Evolutionary conservation across 2,113 vertebrate genomes (phyloP).

Genomic region (Hassar affinis): DNA sequence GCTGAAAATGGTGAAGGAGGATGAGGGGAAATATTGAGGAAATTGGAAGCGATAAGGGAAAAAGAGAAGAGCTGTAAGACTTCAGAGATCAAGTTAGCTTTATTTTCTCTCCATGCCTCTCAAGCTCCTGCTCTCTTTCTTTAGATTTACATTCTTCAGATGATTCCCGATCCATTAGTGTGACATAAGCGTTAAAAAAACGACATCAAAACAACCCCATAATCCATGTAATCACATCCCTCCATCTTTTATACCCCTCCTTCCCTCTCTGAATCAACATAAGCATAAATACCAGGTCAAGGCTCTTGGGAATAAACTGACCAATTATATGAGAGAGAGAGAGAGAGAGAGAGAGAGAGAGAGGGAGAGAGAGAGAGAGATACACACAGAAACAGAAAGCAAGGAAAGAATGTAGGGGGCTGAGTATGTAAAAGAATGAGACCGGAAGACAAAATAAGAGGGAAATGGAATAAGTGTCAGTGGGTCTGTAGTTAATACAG

Average conservation of each 20-base stretch:
- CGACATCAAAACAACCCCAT: neutral
- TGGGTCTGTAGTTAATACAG: neutral
- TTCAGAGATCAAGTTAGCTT: conserved; percentile 6
- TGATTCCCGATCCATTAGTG: neutral
- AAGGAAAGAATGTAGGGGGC: neutral
- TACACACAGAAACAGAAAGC: neutral
- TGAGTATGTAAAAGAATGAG: neutral
- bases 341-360: conserved; percentile 30
- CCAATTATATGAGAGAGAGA: conserved; percentile 22
- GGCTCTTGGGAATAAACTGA: conserved; percentile 25
- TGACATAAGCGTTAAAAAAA: neutral
- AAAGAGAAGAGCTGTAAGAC: neutral
- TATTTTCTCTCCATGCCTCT: neutral
- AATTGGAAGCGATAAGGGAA: neutral
- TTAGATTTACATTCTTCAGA: neutral
- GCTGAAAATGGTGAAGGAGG: conserved; percentile 4
- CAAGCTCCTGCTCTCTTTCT: neutral
- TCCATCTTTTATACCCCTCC: neutral
- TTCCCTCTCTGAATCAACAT: conserved; percentile 13
- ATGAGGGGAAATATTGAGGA: conserved; percentile 9
- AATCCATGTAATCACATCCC: neutral
- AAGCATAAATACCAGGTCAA: conserved; percentile 35
- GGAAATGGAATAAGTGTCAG: too few relatives aligned
- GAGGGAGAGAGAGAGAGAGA: neutral
- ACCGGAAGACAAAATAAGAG: neutral